These are phyloP conservation scores for Microctonus brassicae DNA, from an alignment of 2,888 invertebrate genomes.

Conservation along the genomic window DNA sequence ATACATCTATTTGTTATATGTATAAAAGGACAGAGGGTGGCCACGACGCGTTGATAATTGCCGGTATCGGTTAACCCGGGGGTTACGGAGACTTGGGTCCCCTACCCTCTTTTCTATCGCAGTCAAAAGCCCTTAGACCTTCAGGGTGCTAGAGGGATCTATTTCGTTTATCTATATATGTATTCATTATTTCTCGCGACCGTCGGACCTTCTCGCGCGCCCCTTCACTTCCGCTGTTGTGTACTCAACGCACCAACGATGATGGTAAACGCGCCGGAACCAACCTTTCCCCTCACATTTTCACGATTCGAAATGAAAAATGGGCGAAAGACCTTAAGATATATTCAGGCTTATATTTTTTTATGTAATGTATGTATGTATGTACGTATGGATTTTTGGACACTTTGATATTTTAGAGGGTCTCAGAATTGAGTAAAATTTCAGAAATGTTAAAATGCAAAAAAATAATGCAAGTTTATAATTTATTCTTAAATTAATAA, in stretches of 20 bases:
- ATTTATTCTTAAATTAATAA: no score
- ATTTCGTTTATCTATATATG: conserved; percentile 36
- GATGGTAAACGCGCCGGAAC: conserved; percentile 38
- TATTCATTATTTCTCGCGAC: conserved; percentile 54
- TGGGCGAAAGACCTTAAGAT: background rate
- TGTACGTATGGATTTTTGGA: background rate
- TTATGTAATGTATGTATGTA: no score
- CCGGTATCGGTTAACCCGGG: conserved; percentile 69
- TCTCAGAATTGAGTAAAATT: no score
- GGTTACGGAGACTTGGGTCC: conserved; percentile 50
- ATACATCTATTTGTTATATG: background rate
- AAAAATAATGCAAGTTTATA: no score
- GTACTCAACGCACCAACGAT: conserved; percentile 24
- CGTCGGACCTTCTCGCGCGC: conserved; percentile 62
- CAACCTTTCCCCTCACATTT: conserved; percentile 21
- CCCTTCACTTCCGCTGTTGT: conserved; percentile 63
- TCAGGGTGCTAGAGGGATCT: conserved; percentile 20
- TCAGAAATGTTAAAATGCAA: no score
- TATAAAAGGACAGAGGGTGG: conserved; percentile 47
- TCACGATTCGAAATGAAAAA: conserved; percentile 21
- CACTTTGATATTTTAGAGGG: background rate
- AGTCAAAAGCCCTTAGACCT: conserved; percentile 45
- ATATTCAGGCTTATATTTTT: no score
- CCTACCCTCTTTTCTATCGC: background rate
- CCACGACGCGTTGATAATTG: conserved; percentile 69